These are phyloP conservation scores for Rhea americana DNA, from an alignment of 2,113 vertebrate genomes.

Conservation along the genomic window DNA sequence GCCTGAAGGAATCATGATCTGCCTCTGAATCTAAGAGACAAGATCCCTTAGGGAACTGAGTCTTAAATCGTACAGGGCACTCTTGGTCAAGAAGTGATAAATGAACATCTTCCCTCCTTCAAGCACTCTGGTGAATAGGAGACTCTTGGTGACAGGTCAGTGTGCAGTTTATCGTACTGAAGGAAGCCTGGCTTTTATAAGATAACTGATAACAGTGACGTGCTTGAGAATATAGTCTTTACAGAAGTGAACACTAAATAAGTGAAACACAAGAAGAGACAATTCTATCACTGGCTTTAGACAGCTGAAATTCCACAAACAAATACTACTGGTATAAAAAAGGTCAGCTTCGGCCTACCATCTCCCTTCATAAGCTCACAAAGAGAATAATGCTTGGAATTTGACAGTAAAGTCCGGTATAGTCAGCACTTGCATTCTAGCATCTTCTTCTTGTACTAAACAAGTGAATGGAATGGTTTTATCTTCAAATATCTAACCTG, in stretches of 20 bases:
- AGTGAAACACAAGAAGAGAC: neutral
- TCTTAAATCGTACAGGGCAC: neutral
- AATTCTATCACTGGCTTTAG: neutral
- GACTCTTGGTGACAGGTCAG: neutral
- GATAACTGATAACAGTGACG: neutral
- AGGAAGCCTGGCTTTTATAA: neutral
- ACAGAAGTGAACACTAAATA: neutral
- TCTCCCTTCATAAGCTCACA: neutral
- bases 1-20: neutral
- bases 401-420: neutral
- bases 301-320: neutral
- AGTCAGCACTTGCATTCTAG: neutral
- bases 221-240: neutral
- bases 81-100: neutral
- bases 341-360: neutral
- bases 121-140: neutral
- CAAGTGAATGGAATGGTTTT: neutral
- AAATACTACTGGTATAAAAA: neutral
- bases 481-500: neutral
- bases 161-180: fast-evolving
- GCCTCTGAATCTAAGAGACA: neutral
- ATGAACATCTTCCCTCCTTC: neutral
- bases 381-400: neutral
- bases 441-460: neutral
- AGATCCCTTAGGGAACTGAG: neutral